Conservation (phyloP, 2,113 vertebrate species). For the Xenus cinereus region DNA sequence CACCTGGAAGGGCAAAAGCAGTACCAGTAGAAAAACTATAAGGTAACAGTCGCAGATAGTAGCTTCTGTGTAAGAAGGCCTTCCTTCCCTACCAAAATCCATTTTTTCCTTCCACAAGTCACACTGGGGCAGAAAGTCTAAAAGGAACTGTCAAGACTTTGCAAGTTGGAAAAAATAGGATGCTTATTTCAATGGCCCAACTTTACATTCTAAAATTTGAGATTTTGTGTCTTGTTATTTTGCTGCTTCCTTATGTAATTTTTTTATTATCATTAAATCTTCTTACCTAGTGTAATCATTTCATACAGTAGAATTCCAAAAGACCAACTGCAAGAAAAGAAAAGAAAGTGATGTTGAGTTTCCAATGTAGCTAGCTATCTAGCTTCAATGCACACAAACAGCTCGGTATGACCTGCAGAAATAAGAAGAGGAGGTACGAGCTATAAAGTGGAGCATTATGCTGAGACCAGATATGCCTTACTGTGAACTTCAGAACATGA, state of each 20-base stretch:
- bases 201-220: background rate
- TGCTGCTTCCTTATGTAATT: background rate
- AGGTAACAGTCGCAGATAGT: background rate
- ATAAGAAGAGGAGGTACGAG: background rate
- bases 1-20: slow-evolving; percentile 76
- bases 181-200: background rate
- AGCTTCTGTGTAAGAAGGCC: background rate
- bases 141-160: background rate
- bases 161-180: background rate
- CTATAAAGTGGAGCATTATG: background rate
- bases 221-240: background rate
- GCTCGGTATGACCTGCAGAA: background rate
- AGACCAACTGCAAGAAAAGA: slow-evolving; percentile 85
- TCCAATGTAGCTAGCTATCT: background rate
- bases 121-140: background rate
- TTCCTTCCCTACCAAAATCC: background rate
- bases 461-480: background rate
- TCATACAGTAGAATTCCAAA: slow-evolving; percentile 93
- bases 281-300: slow-evolving; percentile 90
- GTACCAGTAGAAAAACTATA: background rate
- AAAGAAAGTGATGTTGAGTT: background rate
- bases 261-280: background rate
- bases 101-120: background rate
- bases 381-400: background rate
- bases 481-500: background rate